Conservation (phyloP, 2,113 vertebrate genomes). For the Oreochromis niloticus region DNA sequence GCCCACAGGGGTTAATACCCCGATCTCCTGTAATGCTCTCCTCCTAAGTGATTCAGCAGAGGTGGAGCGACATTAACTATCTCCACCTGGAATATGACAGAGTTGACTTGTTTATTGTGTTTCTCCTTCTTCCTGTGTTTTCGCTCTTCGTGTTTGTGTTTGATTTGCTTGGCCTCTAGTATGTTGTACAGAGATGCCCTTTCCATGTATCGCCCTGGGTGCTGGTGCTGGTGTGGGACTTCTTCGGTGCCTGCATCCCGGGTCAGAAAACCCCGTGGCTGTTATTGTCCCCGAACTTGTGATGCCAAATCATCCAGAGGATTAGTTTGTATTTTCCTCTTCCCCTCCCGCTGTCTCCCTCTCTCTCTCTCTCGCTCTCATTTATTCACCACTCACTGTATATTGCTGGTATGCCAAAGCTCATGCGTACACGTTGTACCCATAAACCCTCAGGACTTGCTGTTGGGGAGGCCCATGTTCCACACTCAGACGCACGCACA, state of each 20-base stretch:
- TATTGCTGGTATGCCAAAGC: slow-evolving; percentile 5
- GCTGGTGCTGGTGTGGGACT: slow-evolving; percentile 17
- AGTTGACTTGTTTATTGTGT: slow-evolving; percentile 53
- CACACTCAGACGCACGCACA: background rate
- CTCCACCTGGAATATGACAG: slow-evolving; percentile 34
- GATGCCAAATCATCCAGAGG: slow-evolving; percentile 17
- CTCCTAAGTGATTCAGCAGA: slow-evolving; percentile 35
- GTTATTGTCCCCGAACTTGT: slow-evolving; percentile 31
- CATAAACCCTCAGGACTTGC: slow-evolving; percentile 32
- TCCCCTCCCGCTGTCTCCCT: background rate
- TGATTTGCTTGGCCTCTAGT: slow-evolving; percentile 41
- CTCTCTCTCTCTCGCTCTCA: background rate
- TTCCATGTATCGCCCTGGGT: slow-evolving; percentile 26
- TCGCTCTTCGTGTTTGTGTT: slow-evolving; percentile 41
- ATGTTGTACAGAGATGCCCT: slow-evolving; percentile 47
- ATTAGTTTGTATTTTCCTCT: slow-evolving; percentile 28
- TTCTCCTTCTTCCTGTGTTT: slow-evolving; percentile 2
- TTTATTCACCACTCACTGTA: slow-evolving; percentile 1
- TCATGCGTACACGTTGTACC: background rate
- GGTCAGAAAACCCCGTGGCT: slow-evolving; percentile 34
- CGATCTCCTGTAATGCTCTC: slow-evolving; percentile 5
- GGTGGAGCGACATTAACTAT: slow-evolving; percentile 48
- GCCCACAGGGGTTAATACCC: slow-evolving; percentile 48
- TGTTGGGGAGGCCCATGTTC: slow-evolving; percentile 22
- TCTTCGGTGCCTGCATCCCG: background rate